phyloP scores from a whole-genome alignment of 2,113 vertebrate genomes.

The Todiramphus chloris region DNA sequence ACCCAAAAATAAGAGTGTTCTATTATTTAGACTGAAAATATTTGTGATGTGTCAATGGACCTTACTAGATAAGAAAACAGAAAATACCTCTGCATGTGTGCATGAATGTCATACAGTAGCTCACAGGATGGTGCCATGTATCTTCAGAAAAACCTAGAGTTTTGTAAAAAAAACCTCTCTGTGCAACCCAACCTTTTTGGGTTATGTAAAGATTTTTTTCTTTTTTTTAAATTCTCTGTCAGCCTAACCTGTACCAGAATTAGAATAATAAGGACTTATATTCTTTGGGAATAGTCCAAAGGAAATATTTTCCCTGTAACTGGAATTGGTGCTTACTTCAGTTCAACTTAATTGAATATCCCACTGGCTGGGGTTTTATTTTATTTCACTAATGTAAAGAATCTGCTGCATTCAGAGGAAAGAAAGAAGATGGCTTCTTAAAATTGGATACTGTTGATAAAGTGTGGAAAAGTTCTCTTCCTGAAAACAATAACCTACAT shows the following conservation, averaged over 20 bases:
- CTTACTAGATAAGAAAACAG: not conserved
- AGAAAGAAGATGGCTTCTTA: slow-evolving; percentile 52
- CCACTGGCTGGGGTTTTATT: slow-evolving; percentile 26
- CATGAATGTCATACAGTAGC: not conserved
- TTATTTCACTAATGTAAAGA: slow-evolving; percentile 62
- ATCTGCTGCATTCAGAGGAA: not conserved
- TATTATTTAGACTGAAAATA: not conserved
- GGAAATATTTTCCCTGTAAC: not conserved
- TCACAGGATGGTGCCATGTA: not conserved
- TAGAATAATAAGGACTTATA: not conserved
- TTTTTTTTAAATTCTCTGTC: not conserved
- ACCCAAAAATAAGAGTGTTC: not conserved
- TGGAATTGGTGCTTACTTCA: slow-evolving; percentile 15
- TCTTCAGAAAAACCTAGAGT: not conserved
- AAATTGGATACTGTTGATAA: slow-evolving; percentile 70
- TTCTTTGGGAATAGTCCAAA: not conserved
- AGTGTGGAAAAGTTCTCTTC: slow-evolving; percentile 62
- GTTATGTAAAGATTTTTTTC: not conserved
- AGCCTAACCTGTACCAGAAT: not conserved
- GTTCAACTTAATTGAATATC: slow-evolving; percentile 15
- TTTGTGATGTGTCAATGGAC: not conserved
- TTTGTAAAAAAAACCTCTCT: not conserved
- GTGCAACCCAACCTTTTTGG: fast-evolving
- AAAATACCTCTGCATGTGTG: not conserved
- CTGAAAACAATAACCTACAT: slow-evolving; percentile 77